Evolutionary conservation across 2,113 vertebrate species (phyloP), one percentile per base, ranked within the genome.

Genomic region (Hypomesus transpacificus): DNA sequence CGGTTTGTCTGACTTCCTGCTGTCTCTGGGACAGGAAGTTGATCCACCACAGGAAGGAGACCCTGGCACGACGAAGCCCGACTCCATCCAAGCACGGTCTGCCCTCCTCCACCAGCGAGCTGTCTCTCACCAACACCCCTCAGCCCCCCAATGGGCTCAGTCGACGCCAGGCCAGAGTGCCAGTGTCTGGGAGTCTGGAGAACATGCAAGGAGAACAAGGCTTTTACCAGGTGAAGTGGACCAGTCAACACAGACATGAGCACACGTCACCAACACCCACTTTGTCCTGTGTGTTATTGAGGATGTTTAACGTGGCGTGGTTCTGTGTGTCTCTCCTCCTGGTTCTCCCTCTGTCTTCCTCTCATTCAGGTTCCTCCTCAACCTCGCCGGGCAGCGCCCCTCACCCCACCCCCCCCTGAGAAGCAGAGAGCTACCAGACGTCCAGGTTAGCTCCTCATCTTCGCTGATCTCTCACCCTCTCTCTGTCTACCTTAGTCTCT

Each of bases 31-130:
- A 20, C 83, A 99, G 97, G 81, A 99, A 98, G 71, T 85, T 99
- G 86, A 99, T 99, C 88, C 94, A 97, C 79, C 97, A 98, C 89
- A 94, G 97, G 77, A 99, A 99, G 83, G 96, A 98, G 85, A 98
- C 95, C 0, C 89, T 98, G 3, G 93, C 95, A 8, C 95, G 94
- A 22, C 93, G 95, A 64, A 91, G 92, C 54, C 92, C 94, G 14
- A 92, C 92, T 0, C 88, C 92, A 4, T 75, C 90, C 2, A 90
- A 92, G 70, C 90, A 89, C 34, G 88, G 89, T 3, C 87, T 97
- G 83, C 92, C 95, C 0, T 77, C 93, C 0, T 97, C 95, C 66
- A 91, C 88, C 87, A 98, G 96, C 3, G 96, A 98, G 21, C 92
- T 96, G 54, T 93, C 95, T 1, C 86, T 96, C 80, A 95, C 94